These are phyloP conservation scores for Chrysina gloriosa DNA, from an alignment of 2,888 invertebrate species.

Conservation along the genomic window DNA sequence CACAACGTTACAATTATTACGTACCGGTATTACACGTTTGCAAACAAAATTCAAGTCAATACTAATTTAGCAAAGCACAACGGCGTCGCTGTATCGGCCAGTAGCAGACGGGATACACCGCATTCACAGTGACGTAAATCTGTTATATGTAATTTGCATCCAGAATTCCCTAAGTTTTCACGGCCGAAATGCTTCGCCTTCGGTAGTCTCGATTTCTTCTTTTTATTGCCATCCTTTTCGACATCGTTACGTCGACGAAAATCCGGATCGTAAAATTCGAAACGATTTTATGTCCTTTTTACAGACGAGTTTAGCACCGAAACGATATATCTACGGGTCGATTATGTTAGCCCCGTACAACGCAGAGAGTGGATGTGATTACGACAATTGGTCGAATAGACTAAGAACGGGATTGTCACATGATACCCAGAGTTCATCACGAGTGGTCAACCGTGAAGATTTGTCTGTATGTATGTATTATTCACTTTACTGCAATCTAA, in stretches of 20 bases:
- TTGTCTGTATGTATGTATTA: background rate
- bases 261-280: too few relatives aligned
- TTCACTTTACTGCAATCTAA: too few relatives aligned
- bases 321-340: too few relatives aligned
- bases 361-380: slow-evolving; percentile 1
- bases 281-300: too few relatives aligned
- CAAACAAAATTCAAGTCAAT: slow-evolving; percentile 20
- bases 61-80: slow-evolving; percentile 4
- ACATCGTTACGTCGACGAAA: too few relatives aligned
- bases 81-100: background rate
- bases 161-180: slow-evolving; percentile 13
- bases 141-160: slow-evolving; percentile 8
- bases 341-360: background rate
- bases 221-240: too few relatives aligned
- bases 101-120: background rate
- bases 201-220: too few relatives aligned
- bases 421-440: background rate
- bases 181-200: background rate
- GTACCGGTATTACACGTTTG: slow-evolving; percentile 30
- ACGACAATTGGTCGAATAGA: background rate
- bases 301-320: too few relatives aligned
- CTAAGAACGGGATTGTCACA: background rate
- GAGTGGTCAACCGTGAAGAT: slow-evolving; percentile 4
- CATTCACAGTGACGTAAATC: slow-evolving; percentile 15
- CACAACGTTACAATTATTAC: background rate